Conservation (phyloP, 2,113 vertebrate species). For the Gasterosteus nipponicus region DNA sequence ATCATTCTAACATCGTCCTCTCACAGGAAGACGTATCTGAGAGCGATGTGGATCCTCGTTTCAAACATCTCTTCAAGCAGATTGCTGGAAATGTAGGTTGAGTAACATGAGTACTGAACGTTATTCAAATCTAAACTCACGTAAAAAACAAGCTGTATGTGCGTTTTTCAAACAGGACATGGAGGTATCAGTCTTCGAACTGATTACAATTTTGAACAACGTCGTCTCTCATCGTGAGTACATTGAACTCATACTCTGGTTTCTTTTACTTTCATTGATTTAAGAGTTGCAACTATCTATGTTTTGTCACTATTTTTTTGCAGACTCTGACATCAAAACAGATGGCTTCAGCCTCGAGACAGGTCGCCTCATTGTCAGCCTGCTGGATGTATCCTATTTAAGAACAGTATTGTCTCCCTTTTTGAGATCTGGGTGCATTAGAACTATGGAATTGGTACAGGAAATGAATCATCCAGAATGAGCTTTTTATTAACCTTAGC, state of each 20-base stretch:
- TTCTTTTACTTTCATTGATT: not conserved
- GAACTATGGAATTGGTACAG: not conserved
- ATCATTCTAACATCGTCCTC: not conserved
- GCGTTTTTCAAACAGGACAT: constrained; percentile 78
- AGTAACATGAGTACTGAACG: not conserved
- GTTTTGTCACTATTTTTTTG: constrained; percentile 30
- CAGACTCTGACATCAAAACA: constrained; percentile 90
- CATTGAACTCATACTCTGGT: not conserved
- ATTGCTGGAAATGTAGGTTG: constrained; percentile 61
- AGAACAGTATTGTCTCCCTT: not conserved
- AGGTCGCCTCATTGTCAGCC: constrained; percentile 88
- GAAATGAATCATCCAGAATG: too few relatives aligned
- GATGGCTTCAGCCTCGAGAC: constrained; percentile 93
- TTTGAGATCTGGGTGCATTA: not conserved
- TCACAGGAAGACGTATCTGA: constrained; percentile 60
- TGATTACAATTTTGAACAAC: constrained; percentile 82
- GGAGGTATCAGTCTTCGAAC: constrained; percentile 81
- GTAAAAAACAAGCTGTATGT: not conserved
- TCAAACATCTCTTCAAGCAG: constrained; percentile 63
- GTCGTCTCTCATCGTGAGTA: constrained; percentile 82
- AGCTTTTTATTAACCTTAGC: constrained; percentile 57
- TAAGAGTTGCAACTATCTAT: not conserved
- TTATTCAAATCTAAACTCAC: not conserved
- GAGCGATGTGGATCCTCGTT: constrained; percentile 65
- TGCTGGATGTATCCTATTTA: constrained; percentile 92